Base-by-base conservation (phyloP, 2,113 vertebrate species). In the Anser cygnoides region DNA sequence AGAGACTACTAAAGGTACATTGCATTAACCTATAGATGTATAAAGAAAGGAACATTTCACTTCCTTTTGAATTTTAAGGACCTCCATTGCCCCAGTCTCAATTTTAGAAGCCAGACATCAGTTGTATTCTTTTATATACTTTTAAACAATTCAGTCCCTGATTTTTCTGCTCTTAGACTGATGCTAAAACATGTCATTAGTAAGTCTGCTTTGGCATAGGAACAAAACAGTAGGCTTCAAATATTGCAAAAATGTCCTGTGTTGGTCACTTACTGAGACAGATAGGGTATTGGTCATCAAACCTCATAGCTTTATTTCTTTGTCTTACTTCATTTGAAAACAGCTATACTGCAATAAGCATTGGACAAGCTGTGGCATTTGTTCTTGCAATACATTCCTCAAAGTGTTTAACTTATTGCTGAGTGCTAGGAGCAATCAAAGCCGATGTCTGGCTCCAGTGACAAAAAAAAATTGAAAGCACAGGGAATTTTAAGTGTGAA, bases 401-500 rank as follows among this genome's bases (percentile, higher is more conserved):
- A 63, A 89, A 84, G 25, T 44, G 29, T 76, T 63, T 83, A 57
- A 80, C 67, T 91, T 89, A 57, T 10, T 81, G 59, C 74, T 91
- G 52, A 93, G 43, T 22, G 6, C 71, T 89, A 78, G 68, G 29
- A 93, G 39, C 25, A 82, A 73, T 92, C 87, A 94, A 93, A 96
- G 71, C 49, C 33, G n/a, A 84, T 1, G 4, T 84, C 82, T 96
- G 71, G 9, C 79, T 95, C 50, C 66, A 84, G 41, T 66, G 55
- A 89, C 50, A 88, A 93, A 87, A 91, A 91, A 79, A 93, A 79
- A 20, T 14, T 1, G 6, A 89, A 50, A 70, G 39, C 44, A 81
- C 41, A 73, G 59, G 94, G 92, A 95, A 91, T 92, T 87, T 93
- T 81, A 95, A 96, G 55, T 91, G 33, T 72, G 9, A 80, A 65